Base-by-base conservation (phyloP, 1,140 invertebrate genomes). In the Heliconius himera region DNA sequence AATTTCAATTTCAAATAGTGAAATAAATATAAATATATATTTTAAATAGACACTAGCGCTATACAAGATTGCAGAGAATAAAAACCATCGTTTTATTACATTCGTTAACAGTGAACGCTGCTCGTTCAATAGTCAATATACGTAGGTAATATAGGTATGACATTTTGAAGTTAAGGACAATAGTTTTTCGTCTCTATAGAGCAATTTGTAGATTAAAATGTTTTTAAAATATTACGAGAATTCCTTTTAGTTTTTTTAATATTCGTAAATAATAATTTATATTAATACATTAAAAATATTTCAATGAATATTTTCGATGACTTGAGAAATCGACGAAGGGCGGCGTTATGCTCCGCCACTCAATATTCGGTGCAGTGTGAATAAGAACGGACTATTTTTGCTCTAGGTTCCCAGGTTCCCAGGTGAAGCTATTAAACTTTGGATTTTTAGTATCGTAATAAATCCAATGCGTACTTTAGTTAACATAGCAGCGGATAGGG, bases 381-480 rank as follows among this genome's bases (percentile, higher is more conserved):
- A 46, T 46, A 16, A 16, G 41, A 16, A 16, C 41, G 13, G 41
- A 46, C 0, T 41, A 33, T 36, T 3, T 4, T 5, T 0, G 3
- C 1, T 5, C 0, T 1, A 46, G 41, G 13, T 46, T 46, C 3
- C 41, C 41, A 46, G 41, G 41, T 46, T 46, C 41, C 41, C 11
- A 46, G 13, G 4, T 46, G 13, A 5, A 4, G 41, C 41, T 51
- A 51, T 66, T 29, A 66, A 1, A 66, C 3, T 66, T 66, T 11
- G 3, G 3, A 1, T 13, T 6, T 60, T 60, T 26, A 2, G 1
- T 66, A 29, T 16, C 22, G 13, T 29, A 29, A 66, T 66, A 66
- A 66, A 66, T 66, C 60, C 13, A 26, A 66, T 66, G 60, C 46
- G 13, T 9, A 70, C 22, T 76, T 76, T 76, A 22, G 38, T 76